Evolutionary conservation across 35 echinoderm and acorn worm species (phyloP).

Genomic region (Hemicentrotus pulcherrimus): DNA sequence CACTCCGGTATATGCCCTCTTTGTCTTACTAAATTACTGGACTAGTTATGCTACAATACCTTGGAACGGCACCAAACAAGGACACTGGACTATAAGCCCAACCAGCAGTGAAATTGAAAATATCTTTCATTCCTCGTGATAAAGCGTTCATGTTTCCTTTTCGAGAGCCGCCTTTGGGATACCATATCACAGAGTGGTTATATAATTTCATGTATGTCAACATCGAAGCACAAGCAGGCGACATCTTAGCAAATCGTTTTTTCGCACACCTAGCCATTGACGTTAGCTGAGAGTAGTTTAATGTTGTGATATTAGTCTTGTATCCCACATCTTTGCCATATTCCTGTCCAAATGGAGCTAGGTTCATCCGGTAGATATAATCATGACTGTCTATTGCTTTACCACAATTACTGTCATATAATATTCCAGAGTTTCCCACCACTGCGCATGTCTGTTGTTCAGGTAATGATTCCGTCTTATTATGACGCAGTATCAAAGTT

Average conservation of each 20-base stretch:
- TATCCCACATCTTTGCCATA: constrained; percentile 52
- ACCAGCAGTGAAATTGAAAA: neutral
- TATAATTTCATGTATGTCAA: neutral
- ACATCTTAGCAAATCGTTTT: neutral
- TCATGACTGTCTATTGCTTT: constrained; percentile 50
- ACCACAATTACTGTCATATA: constrained; percentile 43
- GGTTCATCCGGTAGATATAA: constrained; percentile 48
- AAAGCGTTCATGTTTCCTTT: constrained; percentile 39
- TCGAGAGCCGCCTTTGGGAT: neutral
- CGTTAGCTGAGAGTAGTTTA: constrained; percentile 28
- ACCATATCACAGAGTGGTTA: constrained; percentile 53
- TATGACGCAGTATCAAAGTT: neutral
- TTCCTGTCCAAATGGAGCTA: neutral
- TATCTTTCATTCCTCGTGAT: neutral
- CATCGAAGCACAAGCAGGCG: neutral
- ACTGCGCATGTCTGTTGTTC: constrained; percentile 41
- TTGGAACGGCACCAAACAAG: constrained; percentile 30
- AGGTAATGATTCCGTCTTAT: neutral
- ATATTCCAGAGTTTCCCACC: constrained; percentile 51
- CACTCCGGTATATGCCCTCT: no score
- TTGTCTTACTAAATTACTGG: no score
- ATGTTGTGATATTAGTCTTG: constrained; percentile 30
- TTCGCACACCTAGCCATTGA: neutral
- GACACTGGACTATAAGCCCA: constrained; percentile 27
- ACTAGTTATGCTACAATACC: no score